Base-by-base conservation (phyloP, 2,113 vertebrate species). In the Gadus chalcogrammus region DNA sequence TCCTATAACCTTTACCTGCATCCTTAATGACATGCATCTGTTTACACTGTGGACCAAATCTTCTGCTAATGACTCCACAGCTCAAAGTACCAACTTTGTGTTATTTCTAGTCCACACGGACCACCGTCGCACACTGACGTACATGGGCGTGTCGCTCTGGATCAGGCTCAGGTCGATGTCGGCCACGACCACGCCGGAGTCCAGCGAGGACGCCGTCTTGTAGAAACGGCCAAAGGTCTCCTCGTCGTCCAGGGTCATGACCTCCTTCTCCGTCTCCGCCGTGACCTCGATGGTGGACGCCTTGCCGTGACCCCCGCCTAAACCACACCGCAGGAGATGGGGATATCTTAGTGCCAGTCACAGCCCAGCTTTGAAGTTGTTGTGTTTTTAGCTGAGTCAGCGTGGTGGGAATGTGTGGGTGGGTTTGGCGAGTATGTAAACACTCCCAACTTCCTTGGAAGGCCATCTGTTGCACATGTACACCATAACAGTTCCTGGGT, bases 241-340 rank as follows among this genome's bases (percentile, higher is more conserved):
- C 0, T 92, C 91, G 0, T 93, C 93, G 1, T 93, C 92, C 69
- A 91, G 79, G 7, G 85, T 90, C 91, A 93, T 91, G 65, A 94
- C 92, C 65, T 94, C 92, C 62, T 92, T 93, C 82, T 93, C 92
- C 0, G 69, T 83, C 82, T 94, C 90, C 5, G 81, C 88, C 0
- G 84, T 93, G 73, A 94, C 93, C 70, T 92, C 86, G 0, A 94
- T 90, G 42, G 91, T 92, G 71, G 91, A 91, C 1, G 84, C 63
- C 28, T 80, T 88, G 76, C 69, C 79, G 67, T 87, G 85, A 67
- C 80, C 73, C 61, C 76, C 64, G 0, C 88, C 92, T 48, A 9
- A 48, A 48, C 42, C 42, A 7, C 93, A 72, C 73, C 2, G 12
- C 17, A 1, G 5, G 17, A 79, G 35, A 77, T 35, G 31, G 2